Base-by-base conservation (phyloP, 2,797 vertebrate genomes). In the Tragelaphus eurycerus region DNA sequence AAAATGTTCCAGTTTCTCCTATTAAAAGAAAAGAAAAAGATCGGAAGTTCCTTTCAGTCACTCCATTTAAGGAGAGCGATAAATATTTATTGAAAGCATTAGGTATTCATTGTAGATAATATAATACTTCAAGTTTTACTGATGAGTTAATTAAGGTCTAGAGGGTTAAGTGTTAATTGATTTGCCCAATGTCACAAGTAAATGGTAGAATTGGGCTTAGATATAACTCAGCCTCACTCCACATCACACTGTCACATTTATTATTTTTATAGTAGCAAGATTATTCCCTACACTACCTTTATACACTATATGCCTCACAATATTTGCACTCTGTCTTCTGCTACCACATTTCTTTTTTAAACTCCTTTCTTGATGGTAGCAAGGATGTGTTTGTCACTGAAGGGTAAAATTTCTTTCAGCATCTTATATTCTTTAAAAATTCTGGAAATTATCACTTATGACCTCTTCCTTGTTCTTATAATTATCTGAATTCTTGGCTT, bases 71-170 rank as follows among this genome's bases (percentile, higher is more conserved):
- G 27, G 17, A 79, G 21, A 5, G 7, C 48, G 2, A 55, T 3
- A 79, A 29, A 3, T 82, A 64, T 91, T 54, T 92, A 74, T 83
- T 59, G 10, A 95, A 96, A 92, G 7, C 6, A 29, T 67, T 15
- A 86, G 27, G 14, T 84, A 21, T 1, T 23, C 38, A 89, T 90
- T 71, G 4, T 86, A 79, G 50, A 10, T 71, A 19, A 55, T 90
- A 21, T 12, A 93, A 93, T 78, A 76, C 9, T 86, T 93, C 38
- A 85, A 9, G n/a, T 78, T 93, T 94, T 91, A 74, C 67, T 96
- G 50, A 74, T 93, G 12, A 92, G 1, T 43, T 89, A 60, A 88
- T 95, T 92, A 84, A 54, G 1, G 29, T 81, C 52, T 55, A 74
- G 17, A 93, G 6, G 3, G 17, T 84, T 81, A 97, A 34, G 9